Evolutionary conservation across 2,113 vertebrate species (phyloP).

Genomic region (Bubo bubo): DNA sequence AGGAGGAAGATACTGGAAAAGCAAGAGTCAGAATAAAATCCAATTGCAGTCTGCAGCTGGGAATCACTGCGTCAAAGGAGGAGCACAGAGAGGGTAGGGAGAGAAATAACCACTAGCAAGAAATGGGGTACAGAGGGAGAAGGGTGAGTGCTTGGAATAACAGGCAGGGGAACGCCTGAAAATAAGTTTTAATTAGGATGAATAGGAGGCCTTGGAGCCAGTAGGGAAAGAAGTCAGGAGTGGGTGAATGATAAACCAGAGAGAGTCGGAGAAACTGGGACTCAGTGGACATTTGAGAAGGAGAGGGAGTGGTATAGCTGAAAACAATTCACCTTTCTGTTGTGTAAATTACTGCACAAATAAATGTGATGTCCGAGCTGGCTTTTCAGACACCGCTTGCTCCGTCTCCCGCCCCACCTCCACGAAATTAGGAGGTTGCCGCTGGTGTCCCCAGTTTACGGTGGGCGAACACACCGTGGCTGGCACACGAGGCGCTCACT

Average conservation of each 20-base stretch:
- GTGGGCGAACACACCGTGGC: background rate
- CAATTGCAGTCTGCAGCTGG: background rate
- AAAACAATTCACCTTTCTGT: background rate
- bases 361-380: no score
- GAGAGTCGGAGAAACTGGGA: background rate
- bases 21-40: background rate
- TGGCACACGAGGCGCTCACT: no score
- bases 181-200: background rate
- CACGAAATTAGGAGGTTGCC: rapidly evolving
- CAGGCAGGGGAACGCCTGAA: background rate
- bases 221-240: background rate
- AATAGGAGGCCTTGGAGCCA: background rate
- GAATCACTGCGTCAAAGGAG: background rate
- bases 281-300: rapidly evolving
- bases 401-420: rapidly evolving
- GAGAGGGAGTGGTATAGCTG: background rate
- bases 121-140: background rate
- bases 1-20: background rate
- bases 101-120: background rate
- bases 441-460: rapidly evolving
- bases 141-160: background rate
- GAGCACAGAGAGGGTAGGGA: background rate
- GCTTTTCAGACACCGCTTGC: background rate
- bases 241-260: background rate
- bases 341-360: background rate